phyloP scores from a whole-genome alignment of 2,113 vertebrate genomes.

The Seriola rivoliana region DNA sequence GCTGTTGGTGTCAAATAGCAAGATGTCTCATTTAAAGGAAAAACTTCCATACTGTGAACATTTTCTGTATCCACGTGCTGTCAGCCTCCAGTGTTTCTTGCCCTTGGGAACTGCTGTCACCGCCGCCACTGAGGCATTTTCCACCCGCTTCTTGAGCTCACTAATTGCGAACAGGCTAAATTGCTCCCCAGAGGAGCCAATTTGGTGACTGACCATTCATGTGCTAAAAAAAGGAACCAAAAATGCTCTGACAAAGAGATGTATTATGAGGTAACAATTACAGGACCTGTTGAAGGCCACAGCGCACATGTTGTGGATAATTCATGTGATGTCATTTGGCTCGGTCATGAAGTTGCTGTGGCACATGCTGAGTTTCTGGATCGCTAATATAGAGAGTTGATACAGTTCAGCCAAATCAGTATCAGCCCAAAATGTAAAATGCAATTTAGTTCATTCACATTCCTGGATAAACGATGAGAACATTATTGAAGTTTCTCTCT shows the following conservation, averaged over 20 bases:
- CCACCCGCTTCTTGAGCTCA: slow-evolving; percentile 1
- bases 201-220: slow-evolving; percentile 49
- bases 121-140: slow-evolving; percentile 5
- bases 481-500: too few relatives aligned
- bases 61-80: neutral
- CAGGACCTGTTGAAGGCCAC: slow-evolving; percentile 6
- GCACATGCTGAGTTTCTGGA: neutral
- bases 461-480: too few relatives aligned
- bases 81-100: neutral
- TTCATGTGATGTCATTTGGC: neutral
- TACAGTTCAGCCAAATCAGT: neutral
- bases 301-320: neutral
- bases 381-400: neutral
- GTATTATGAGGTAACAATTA: slow-evolving; percentile 19
- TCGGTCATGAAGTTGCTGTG: neutral
- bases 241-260: slow-evolving; percentile 34
- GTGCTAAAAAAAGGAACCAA: slow-evolving; percentile 33
- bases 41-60: neutral
- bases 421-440: too few relatives aligned
- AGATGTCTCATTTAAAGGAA: slow-evolving; percentile 11
- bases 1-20: neutral
- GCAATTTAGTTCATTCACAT: too few relatives aligned
- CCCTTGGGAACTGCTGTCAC: slow-evolving; percentile 43
- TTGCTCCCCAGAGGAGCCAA: slow-evolving; percentile 55
- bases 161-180: slow-evolving; percentile 61